Conservation (phyloP, 2,113 vertebrate genomes). For the Eptesicus fuscus region DNA sequence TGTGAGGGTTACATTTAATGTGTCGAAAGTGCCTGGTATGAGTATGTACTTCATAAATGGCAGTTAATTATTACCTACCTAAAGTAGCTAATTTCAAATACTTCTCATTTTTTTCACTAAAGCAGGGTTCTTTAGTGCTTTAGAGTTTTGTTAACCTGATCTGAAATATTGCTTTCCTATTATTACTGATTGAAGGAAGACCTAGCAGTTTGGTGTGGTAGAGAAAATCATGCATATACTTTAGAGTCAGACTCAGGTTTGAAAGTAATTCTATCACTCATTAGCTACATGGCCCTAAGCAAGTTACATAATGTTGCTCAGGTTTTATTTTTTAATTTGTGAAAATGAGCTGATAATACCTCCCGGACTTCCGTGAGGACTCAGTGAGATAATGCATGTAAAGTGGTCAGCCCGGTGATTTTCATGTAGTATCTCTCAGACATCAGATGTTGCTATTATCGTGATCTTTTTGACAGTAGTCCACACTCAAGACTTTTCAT, state of each 20-base stretch:
- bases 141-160: slow-evolving; percentile 23
- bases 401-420: background rate
- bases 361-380: background rate
- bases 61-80: slow-evolving; percentile 27
- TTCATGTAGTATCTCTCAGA: background rate
- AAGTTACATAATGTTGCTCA: background rate
- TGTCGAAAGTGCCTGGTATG: background rate
- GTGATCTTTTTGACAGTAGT: background rate
- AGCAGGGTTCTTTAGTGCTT: background rate
- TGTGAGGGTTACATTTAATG: background rate
- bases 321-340: slow-evolving; percentile 37
- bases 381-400: background rate
- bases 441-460: background rate
- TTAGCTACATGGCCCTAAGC: background rate
- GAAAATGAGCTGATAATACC: background rate
- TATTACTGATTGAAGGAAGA: background rate
- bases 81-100: slow-evolving; percentile 39
- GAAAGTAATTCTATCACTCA: background rate
- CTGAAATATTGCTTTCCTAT: slow-evolving; percentile 16
- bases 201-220: background rate
- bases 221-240: background rate
- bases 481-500: background rate
- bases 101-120: slow-evolving; percentile 15
- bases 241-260: background rate
- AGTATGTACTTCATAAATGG: slow-evolving; percentile 11